phyloP scores from a whole-genome alignment of 2,113 vertebrate species.

The Eidolon helvum region DNA sequence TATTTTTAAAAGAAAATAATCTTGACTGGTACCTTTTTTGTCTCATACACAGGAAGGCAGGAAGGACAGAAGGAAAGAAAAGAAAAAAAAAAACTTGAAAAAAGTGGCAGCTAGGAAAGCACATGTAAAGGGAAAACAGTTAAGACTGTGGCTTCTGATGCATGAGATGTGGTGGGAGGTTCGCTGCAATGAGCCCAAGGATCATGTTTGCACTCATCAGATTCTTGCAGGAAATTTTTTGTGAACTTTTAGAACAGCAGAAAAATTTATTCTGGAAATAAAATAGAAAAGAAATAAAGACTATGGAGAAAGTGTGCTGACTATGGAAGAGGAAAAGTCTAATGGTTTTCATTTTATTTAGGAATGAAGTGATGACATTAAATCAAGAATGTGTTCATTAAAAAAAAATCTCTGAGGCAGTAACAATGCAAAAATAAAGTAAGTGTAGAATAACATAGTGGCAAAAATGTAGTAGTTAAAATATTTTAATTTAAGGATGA shows the following conservation, averaged over 20 bases:
- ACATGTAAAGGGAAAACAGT: not conserved
- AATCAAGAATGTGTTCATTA: not conserved
- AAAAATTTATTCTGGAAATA: not conserved
- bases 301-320: not conserved
- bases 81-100: not conserved
- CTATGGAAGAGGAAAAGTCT: not conserved
- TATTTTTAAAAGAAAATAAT: not conserved
- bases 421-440: not conserved
- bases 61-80: not conserved
- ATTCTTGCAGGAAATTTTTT: not conserved
- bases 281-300: not conserved
- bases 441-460: not conserved
- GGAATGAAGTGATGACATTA: not conserved
- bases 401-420: not conserved
- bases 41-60: not conserved
- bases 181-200: not conserved
- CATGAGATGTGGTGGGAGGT: not conserved
- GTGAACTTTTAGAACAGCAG: not conserved
- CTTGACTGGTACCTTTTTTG: not conserved
- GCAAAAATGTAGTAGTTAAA: not conserved
- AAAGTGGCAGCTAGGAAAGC: not conserved
- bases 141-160: not conserved
- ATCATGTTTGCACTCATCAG: not conserved
- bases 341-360: not conserved
- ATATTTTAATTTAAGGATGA: not conserved